Conservation (phyloP, 2,797 vertebrate species). For the Xiphorhynchus erythropygius region DNA sequence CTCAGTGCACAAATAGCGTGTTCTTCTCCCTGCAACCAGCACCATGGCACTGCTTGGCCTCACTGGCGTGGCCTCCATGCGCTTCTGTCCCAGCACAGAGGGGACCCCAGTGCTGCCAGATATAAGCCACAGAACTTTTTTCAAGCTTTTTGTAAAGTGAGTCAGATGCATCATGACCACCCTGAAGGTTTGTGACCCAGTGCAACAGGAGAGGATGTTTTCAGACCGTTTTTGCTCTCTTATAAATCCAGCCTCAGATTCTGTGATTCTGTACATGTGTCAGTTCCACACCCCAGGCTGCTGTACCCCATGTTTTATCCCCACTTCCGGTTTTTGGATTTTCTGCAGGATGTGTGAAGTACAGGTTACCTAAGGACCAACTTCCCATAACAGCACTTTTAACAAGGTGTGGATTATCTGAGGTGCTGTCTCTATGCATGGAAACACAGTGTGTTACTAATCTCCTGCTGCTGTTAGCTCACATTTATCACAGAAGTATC, state of each 20-base stretch:
- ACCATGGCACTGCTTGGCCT: not conserved
- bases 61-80: accelerated
- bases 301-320: not conserved
- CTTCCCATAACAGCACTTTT: not conserved
- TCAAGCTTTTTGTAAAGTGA: not conserved
- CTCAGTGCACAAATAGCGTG: accelerated
- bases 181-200: not conserved
- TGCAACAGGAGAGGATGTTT: not conserved
- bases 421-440: not conserved
- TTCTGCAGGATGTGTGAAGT: not conserved
- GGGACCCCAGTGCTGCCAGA: not conserved
- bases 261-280: accelerated
- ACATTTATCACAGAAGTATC: slow-evolving; percentile 38
- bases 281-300: not conserved
- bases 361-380: not conserved
- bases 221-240: not conserved
- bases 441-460: not conserved
- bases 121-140: not conserved
- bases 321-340: not conserved
- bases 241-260: not conserved
- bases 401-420: not conserved
- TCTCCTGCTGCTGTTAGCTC: slow-evolving; percentile 9
- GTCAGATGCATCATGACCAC: not conserved
- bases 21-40: not conserved
- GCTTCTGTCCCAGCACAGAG: not conserved